Base-by-base conservation (phyloP, 2,797 vertebrate species). In the Crax fasciolata region DNA sequence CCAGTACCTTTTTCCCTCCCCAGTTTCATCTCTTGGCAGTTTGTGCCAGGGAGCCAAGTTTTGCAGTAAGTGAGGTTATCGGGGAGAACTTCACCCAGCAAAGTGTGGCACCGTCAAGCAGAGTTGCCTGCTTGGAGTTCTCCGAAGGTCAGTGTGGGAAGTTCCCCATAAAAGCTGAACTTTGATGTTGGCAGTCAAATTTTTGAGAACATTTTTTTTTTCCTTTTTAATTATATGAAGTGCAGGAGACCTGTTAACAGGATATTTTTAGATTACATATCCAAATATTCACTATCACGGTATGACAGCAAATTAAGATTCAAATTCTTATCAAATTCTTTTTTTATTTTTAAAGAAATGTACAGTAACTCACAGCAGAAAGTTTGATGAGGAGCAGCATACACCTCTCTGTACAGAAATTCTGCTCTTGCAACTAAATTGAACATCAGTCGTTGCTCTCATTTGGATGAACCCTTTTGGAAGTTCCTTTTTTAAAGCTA, bases 401-500 rank as follows among this genome's bases (percentile, higher is more conserved):
- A 61, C 48, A 57, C 24, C 1, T 8, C 65, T 54, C 59, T 59
- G 58, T 80, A 52, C 48, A 67, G 62, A 87, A 78, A 55, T 81
- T 89, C 66, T 41, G n/a, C 14, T 59, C 38, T 55, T 59, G 57
- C 5, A 13, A 76, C 87, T 93, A 84, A 79, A 86, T 89, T 86
- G 74, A 93, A 90, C 67, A 51, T 81, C 85, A 63, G 65, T 95
- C 74, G 75, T 87, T 94, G 73, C 61, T 94, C 73, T 96, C 81
- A 79, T 94, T 96, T 95, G 91, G 82, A 90, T 61, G 89, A 92
- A 96, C 67, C 55, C 82, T 96, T 98, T 97, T 93, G 90, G 91
- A 96, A 93, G 67, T 87, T 90, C 73, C 90, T 93, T 90, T 87
- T 94, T 76, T 86, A 77, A 95, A 87, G 89, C 68, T 79, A 97